Evolutionary conservation across 2,797 vertebrate genomes (phyloP), one percentile per base, ranked within the genome.

Genomic region (Typhlichthys subterraneus): DNA sequence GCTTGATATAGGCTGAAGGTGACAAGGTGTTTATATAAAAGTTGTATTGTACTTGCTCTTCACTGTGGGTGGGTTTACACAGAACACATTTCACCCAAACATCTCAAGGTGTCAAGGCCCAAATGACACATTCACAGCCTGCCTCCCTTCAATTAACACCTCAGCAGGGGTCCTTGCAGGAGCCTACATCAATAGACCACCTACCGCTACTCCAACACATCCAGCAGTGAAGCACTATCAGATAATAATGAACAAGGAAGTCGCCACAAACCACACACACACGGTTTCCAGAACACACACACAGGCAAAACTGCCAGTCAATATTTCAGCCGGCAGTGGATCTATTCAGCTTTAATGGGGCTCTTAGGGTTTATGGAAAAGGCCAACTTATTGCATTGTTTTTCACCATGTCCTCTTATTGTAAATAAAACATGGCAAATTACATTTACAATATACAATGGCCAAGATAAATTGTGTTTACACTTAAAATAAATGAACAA

Each of bases 111-210:
- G 69, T 74, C 80, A 86, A 75, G 67, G 15, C 58, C 75, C 63
- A 77, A 72, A 65, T 79, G 82, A 85, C 76, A 80, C 59, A 75
- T 61, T 69, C 65, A 67, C 61, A 73, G 60, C 55, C 59, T 12
- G 66, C 23, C 62, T 77, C 70, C 71, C 66, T 89, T 87, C 79
- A 80, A 87, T 90, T 81, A 89, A 65, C 79, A 77, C 68, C 72
- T 66, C 76, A 69, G 77, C 75, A 77, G 76, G 84, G 66, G 69
- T 70, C 65, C 61, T 73, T 62, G 63, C 61, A 75, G 80, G 77
- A 67, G 49, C 71, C 75, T 23, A 51, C 63, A 17, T 76, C 76
- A 58, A 76, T 31, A 69, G 83, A 89, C 87, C 80, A 86, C 85
- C 87, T 60, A 69, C 64, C 62, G 63, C 53, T 53, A 42, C 5